These are phyloP conservation scores for Tadarida brasiliensis DNA, from an alignment of 2,797 vertebrate species.

Conservation along the genomic window DNA sequence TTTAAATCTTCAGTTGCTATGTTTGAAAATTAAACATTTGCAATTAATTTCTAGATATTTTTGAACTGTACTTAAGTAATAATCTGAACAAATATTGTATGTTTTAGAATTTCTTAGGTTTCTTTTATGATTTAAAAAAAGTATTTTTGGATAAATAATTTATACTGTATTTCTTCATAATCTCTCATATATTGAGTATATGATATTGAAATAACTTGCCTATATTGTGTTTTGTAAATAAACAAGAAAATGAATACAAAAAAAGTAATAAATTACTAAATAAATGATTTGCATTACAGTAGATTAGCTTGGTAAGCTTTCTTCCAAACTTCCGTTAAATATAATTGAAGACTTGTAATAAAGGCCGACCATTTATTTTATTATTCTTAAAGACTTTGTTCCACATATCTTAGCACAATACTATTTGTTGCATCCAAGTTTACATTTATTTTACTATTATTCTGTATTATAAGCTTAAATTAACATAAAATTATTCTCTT, in stretches of 20 bases:
- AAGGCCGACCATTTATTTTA: neutral
- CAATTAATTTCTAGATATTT: neutral
- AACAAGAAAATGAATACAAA: neutral
- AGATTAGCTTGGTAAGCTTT: neutral
- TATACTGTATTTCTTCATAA: neutral
- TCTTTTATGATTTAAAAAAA: neutral
- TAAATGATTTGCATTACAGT: neutral
- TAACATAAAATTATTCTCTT: neutral
- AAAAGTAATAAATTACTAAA: neutral
- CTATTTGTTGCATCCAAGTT: neutral
- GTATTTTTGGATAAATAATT: neutral
- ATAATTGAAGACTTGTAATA: neutral
- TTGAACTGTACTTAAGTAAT: neutral
- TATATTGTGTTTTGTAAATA: neutral
- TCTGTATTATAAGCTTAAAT: neutral
- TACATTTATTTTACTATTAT: neutral
- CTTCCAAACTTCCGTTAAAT: neutral
- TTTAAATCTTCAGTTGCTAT: conserved; percentile 16
- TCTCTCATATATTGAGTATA: neutral
- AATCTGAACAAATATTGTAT: neutral
- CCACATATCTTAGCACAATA: neutral
- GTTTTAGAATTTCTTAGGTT: conserved; percentile 19
- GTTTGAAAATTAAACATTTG: neutral
- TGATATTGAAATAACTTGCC: neutral
- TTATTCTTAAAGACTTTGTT: neutral